phyloP scores from a whole-genome alignment of 2,888 invertebrate genomes.

The Imbricaverruca yamaguchii region DNA sequence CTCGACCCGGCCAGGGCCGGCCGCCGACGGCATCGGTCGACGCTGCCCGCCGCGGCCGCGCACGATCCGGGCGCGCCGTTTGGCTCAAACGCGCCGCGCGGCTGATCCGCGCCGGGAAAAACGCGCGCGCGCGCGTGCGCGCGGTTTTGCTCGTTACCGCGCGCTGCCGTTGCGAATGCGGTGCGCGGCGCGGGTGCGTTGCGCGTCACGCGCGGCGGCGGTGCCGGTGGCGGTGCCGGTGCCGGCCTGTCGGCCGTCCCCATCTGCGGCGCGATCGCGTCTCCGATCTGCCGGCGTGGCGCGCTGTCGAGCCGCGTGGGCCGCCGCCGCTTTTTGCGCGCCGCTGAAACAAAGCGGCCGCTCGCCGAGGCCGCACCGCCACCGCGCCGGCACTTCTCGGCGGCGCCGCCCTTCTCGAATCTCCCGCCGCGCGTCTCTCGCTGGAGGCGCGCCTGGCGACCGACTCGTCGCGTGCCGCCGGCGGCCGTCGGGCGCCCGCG shows the following conservation, averaged over 20 bases:
- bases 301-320: background rate
- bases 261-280: too few relatives aligned
- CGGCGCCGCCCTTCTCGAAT: background rate
- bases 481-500: too few relatives aligned
- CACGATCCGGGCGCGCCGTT: background rate
- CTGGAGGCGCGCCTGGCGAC: background rate
- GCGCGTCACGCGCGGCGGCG: background rate
- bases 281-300: background rate
- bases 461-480: too few relatives aligned
- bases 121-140: background rate
- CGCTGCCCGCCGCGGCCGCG: background rate
- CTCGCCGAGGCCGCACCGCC: background rate
- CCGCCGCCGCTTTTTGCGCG: background rate
- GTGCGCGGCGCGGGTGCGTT: background rate
- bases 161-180: background rate
- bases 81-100: background rate
- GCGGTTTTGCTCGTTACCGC: background rate
- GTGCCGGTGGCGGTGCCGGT: too few relatives aligned
- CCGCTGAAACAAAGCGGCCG: background rate
- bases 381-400: background rate
- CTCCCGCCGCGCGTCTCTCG: background rate
- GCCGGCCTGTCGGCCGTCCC: too few relatives aligned
- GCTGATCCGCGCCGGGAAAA: background rate
- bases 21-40: background rate
- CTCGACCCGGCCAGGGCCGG: background rate